These are phyloP conservation scores for Threskiornis aethiopicus DNA, from an alignment of 2,797 vertebrate genomes.

Conservation along the genomic window DNA sequence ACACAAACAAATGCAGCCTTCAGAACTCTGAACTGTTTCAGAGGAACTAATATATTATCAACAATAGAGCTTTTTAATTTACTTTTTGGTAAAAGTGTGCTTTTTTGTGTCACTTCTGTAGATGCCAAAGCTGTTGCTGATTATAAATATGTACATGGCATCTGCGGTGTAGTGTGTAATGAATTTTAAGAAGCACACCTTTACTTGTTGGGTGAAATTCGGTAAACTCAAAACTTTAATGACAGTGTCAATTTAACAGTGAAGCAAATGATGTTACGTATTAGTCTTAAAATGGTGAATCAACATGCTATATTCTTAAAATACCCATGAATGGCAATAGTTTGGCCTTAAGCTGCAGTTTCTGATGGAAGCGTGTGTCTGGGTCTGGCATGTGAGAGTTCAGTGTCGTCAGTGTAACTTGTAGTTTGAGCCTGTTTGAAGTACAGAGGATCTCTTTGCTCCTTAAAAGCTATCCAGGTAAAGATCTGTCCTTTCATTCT, in stretches of 20 bases:
- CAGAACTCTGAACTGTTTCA: neutral
- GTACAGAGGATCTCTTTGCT: neutral
- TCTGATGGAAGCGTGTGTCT: neutral
- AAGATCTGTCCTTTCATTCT: neutral
- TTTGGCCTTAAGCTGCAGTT: neutral
- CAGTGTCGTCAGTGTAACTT: neutral
- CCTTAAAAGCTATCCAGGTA: neutral
- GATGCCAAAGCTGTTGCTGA: neutral
- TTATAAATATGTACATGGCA: neutral
- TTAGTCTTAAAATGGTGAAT: neutral
- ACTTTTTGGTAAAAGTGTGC: neutral
- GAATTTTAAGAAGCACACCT: neutral
- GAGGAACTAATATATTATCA: neutral
- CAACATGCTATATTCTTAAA: neutral
- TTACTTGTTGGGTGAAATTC: neutral
- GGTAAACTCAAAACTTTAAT: neutral
- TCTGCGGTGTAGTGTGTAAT: neutral
- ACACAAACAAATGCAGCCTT: neutral
- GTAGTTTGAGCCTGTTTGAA: neutral
- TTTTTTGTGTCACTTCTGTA: neutral
- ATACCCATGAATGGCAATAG: neutral
- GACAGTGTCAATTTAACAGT: neutral
- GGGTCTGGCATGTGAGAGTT: neutral
- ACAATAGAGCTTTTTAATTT: neutral
- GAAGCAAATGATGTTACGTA: neutral